Conservation (phyloP, 35 echinoderm and acorn worm species). For the Lytechinus pictus region DNA sequence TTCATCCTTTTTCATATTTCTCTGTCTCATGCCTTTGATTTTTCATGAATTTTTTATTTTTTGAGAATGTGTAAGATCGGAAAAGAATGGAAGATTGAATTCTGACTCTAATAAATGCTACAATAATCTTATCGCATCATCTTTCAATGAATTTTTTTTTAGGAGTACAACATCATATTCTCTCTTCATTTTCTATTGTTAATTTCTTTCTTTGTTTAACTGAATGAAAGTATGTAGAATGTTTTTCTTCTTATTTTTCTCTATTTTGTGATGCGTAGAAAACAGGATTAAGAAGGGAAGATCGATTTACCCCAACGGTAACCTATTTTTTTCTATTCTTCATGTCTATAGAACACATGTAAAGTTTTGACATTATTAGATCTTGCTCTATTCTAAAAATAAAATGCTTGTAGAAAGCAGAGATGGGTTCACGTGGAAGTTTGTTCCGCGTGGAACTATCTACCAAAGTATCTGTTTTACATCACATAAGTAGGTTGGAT, state of each 20-base stretch:
- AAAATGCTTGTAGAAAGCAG: neutral
- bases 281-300: neutral
- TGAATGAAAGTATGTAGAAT: neutral
- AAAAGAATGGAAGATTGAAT: too few species aligned
- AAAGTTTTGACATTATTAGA: neutral
- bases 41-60: too few species aligned
- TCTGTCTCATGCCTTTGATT: too few species aligned
- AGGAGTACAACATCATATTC: neutral
- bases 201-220: neutral
- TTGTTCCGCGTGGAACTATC: neutral
- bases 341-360: neutral
- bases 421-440: neutral
- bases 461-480: neutral
- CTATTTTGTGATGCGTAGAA: neutral
- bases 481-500: neutral
- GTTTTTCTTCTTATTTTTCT: neutral
- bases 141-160: too few species aligned
- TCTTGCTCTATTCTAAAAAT: neutral
- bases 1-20: too few species aligned
- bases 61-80: too few species aligned
- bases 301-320: neutral
- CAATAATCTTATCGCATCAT: too few species aligned
- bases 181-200: neutral
- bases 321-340: neutral
- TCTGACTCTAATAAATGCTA: too few species aligned